Base-by-base conservation (phyloP, 2,797 vertebrate genomes). In the Leptatherina wallacei region DNA sequence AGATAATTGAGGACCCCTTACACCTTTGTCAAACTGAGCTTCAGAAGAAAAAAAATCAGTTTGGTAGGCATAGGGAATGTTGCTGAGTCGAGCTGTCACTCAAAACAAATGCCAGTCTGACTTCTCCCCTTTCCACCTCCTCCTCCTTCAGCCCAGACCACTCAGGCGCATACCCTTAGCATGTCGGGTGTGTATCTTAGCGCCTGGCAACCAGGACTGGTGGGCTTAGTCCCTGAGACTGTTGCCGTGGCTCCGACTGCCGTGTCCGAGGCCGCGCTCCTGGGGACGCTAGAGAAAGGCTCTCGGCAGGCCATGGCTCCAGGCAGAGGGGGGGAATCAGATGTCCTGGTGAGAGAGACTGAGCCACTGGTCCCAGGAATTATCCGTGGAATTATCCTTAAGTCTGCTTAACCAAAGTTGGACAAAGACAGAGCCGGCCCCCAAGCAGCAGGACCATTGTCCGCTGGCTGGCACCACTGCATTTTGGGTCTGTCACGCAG, bases 291-390 rank as follows among this genome's bases (percentile, higher is more conserved):
- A 90, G 94, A 96, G 96, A 96, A 98, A 97, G 95, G 95, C 94
- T 94, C 97, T 93, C 97, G 90, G 95, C 97, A 97, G 96, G 97
- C 96, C 90, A 93, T 97, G 97, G 97, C 98, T 99, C 98, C 97
- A 98, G 97, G 95, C 96, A 65, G 89, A 96, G 96, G 95, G 95
- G 95, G 94, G 94, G 96, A 96, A 97, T 96, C 95, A 96, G 95
- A 88, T 95, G 93, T 96, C 96, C 96, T 87, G 94, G 95, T 94
- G 93, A 95, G 96, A 96, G 93, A 95, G 96, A 95, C 92, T 89
- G 92, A 91, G 91, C 89, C 65, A 76, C 96, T 93, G 95, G 93
- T 95, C 96, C 95, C 93, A 95, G 95, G 96, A 96, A 97, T 97
- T 96, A 96, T 98, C 96, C 18, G 87, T 70, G 78, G 92, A 93